Conservation (phyloP, 2,113 vertebrate species). For the Dicerorhinus sumatrensis region DNA sequence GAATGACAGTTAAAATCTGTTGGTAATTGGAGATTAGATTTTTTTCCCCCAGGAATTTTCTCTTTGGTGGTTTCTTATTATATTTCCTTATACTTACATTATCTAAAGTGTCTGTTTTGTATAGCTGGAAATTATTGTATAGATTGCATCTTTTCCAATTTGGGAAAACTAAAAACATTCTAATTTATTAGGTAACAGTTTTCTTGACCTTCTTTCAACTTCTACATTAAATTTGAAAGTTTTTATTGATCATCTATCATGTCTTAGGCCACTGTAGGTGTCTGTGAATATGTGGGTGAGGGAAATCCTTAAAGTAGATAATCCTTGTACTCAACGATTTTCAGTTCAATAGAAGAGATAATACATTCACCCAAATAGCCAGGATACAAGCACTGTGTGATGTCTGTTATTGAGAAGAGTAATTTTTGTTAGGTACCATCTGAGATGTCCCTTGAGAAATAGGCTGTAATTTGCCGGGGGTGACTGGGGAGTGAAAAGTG, state of each 20-base stretch:
- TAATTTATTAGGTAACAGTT: neutral
- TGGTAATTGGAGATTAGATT: neutral
- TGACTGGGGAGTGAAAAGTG: neutral
- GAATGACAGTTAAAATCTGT: neutral
- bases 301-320: slow-evolving; percentile 6
- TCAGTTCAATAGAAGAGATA: neutral
- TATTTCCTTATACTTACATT: neutral
- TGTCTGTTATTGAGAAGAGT: slow-evolving; percentile 1
- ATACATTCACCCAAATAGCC: neutral
- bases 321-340: neutral
- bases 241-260: neutral
- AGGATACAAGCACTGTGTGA: neutral
- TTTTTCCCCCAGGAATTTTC: neutral
- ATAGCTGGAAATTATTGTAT: neutral
- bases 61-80: slow-evolving; percentile 12
- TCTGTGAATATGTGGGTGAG: slow-evolving; percentile 7
- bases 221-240: slow-evolving; percentile 30
- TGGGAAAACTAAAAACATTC: neutral
- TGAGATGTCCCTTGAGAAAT: neutral
- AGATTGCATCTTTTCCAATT: neutral
- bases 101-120: neutral
- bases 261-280: neutral
- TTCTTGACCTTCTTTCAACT: slow-evolving; percentile 22
- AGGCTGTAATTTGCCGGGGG: neutral
- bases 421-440: neutral